These are phyloP conservation scores for Petromus typicus DNA, from an alignment of 2,113 vertebrate species.

Conservation along the genomic window DNA sequence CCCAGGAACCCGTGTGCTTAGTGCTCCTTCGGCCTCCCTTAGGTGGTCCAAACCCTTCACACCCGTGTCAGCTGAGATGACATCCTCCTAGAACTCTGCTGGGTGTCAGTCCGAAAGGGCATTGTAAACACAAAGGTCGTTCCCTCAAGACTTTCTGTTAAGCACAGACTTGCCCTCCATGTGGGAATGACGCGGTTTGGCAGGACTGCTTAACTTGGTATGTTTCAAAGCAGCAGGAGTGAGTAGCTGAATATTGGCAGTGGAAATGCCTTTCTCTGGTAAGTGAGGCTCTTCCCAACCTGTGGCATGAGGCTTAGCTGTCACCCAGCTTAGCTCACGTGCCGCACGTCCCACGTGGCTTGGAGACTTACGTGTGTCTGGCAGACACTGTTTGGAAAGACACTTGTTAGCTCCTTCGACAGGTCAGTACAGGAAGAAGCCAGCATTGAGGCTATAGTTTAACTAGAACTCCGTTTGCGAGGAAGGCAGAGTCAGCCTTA, in stretches of 20 bases:
- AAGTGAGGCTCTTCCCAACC: neutral
- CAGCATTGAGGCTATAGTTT: conserved; percentile 22
- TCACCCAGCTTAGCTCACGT: neutral
- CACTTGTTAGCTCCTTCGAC: neutral
- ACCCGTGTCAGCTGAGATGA: neutral
- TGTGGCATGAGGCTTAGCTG: neutral
- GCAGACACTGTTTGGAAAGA: neutral
- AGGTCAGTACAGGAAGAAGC: conserved; percentile 60
- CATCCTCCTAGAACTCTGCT: neutral
- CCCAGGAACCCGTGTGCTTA: too few relatives aligned
- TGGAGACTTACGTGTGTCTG: neutral
- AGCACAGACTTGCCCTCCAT: neutral
- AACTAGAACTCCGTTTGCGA: conserved; percentile 36
- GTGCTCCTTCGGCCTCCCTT: neutral
- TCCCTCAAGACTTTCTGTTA: neutral
- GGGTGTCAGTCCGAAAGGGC: neutral
- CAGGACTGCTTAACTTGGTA: neutral
- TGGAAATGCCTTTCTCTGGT: neutral
- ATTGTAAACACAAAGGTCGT: neutral
- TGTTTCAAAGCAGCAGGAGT: neutral
- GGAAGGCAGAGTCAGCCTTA: conserved; percentile 48
- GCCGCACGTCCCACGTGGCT: neutral
- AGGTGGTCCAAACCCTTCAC: too few relatives aligned
- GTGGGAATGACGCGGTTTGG: conserved; percentile 20
- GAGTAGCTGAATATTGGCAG: neutral